phyloP scores from a whole-genome alignment of 1,140 invertebrate genomes.

The Parasteatoda tepidariorum region DNA sequence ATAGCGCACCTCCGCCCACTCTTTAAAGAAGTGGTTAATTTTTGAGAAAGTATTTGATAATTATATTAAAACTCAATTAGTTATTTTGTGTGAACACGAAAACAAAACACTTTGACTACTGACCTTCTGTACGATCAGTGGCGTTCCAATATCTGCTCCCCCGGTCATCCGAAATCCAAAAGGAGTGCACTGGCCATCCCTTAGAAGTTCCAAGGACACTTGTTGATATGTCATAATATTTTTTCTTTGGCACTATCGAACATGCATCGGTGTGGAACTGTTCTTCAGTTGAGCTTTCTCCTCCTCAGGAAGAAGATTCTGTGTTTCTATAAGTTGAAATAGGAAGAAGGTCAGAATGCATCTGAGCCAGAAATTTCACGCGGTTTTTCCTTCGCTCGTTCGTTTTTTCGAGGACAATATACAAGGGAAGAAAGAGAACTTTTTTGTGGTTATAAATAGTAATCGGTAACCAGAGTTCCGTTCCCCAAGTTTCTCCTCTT shows the following conservation, averaged over 20 bases:
- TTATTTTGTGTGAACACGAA: too few species aligned
- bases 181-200: constrained; percentile 79
- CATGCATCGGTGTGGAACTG: background rate
- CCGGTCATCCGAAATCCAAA: constrained; percentile 94
- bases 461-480: constrained; percentile 28
- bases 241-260: background rate
- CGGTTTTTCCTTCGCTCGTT: background rate
- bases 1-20: too few species aligned
- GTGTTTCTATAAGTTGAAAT: background rate
- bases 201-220: constrained; percentile 78
- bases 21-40: too few species aligned
- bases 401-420: constrained; percentile 32
- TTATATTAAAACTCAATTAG: too few species aligned
- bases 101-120: too few species aligned
- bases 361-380: background rate
- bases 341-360: background rate
- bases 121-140: constrained; percentile 91
- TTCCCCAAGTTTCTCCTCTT: background rate
- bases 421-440: constrained; percentile 43
- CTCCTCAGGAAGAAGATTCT: background rate
- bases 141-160: constrained; percentile 87
- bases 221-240: constrained; percentile 42
- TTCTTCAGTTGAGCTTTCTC: background rate
- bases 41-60: too few species aligned
- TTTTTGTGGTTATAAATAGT: constrained; percentile 45